Conservation (phyloP, 2,113 vertebrate genomes). For the Carollia perspicillata region DNA sequence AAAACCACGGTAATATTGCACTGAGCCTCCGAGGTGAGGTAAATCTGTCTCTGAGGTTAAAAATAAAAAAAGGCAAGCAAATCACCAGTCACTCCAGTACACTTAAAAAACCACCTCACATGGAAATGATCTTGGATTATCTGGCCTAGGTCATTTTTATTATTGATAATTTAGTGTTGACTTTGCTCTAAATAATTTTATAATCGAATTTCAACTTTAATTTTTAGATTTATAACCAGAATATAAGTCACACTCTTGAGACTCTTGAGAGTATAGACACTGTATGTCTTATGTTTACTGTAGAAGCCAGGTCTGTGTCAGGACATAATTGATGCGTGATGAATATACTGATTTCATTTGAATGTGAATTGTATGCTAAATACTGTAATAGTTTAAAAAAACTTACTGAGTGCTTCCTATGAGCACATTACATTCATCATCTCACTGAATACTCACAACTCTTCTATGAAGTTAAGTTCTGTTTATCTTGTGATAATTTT, state of each 20-base stretch:
- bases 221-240: slow-evolving; percentile 31
- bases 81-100: background rate
- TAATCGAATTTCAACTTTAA: background rate
- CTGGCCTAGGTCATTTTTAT: background rate
- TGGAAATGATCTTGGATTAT: background rate
- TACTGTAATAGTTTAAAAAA: background rate
- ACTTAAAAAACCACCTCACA: background rate
- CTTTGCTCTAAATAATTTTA: slow-evolving; percentile 27
- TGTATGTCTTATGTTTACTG: background rate
- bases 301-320: slow-evolving; percentile 5
- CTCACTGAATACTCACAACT: background rate
- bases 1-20: background rate
- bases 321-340: slow-evolving; percentile 30
- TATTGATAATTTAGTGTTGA: slow-evolving; percentile 26
- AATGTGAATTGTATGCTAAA: slow-evolving; percentile 45
- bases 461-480: background rate
- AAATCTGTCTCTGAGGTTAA: background rate
- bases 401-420: background rate
- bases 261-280: background rate
- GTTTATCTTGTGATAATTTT: background rate
- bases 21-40: background rate
- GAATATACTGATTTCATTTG: slow-evolving; percentile 45
- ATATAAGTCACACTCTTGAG: background rate
- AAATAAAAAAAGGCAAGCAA: background rate
- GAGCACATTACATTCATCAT: background rate